Evolutionary conservation across 2,888 invertebrate genomes (phyloP).

Genomic region (Drosophila buzzatii): DNA sequence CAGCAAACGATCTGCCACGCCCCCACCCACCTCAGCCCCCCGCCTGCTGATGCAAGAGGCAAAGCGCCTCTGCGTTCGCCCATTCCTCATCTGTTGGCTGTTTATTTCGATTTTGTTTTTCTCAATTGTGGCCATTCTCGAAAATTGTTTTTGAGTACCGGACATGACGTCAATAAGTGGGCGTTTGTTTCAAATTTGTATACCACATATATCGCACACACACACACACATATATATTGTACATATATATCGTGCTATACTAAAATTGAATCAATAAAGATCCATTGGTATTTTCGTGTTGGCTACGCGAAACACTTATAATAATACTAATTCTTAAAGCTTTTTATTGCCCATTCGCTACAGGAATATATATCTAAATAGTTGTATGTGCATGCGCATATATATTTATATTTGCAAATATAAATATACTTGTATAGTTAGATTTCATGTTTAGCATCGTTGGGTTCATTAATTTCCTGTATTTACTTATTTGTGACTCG

Average conservation of each 20-base stretch:
- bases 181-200: constrained; percentile 83
- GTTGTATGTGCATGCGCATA: neutral
- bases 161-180: constrained; percentile 85
- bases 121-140: constrained; percentile 82
- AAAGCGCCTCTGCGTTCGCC: neutral
- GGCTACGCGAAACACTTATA: constrained; percentile 44
- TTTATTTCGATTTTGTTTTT: constrained; percentile 78
- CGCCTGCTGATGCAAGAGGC: too few relatives aligned
- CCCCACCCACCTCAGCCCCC: neutral
- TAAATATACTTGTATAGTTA: constrained; percentile 7
- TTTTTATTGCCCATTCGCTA: constrained; percentile 52
- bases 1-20: constrained; percentile 52
- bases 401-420: neutral
- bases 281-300: constrained; percentile 35
- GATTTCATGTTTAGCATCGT: constrained; percentile 8
- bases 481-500: constrained; percentile 60
- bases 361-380: neutral
- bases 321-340: constrained; percentile 55
- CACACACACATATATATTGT: constrained; percentile 16
- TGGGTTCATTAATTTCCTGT: constrained; percentile 61
- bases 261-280: constrained; percentile 43
- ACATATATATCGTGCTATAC: constrained; percentile 9
- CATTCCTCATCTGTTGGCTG: constrained; percentile 59
- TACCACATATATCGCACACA: constrained; percentile 55
- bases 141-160: constrained; percentile 83